These are phyloP conservation scores for Euleptes europaea DNA, from an alignment of 2,113 vertebrate species.

Conservation along the genomic window DNA sequence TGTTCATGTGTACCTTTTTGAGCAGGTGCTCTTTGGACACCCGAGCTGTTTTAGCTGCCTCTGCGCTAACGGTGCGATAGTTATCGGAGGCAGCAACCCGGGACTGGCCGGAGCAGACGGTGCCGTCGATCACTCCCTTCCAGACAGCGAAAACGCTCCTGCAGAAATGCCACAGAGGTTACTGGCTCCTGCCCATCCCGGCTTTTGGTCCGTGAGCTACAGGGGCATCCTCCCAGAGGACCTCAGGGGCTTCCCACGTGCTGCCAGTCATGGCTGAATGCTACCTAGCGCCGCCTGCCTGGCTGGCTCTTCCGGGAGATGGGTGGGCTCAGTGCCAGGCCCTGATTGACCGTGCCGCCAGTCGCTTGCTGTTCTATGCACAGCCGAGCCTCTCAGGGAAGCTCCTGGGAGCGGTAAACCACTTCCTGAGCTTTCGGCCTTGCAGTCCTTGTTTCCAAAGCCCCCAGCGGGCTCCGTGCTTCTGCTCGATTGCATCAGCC, in stretches of 20 bases:
- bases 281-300: background rate
- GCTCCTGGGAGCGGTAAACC: background rate
- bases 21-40: slow-evolving; percentile 82
- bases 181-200: background rate
- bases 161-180: fast-evolving
- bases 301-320: no score
- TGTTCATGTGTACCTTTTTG: slow-evolving; percentile 90
- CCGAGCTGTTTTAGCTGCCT: slow-evolving; percentile 72
- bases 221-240: background rate
- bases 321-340: background rate
- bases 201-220: fast-evolving
- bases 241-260: background rate
- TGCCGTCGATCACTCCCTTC: slow-evolving; percentile 84
- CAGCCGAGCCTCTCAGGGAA: background rate
- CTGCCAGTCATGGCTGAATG: background rate
- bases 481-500: background rate
- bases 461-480: background rate
- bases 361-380: background rate
- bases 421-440: background rate
- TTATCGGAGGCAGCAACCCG: slow-evolving; percentile 77
- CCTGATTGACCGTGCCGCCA: background rate
- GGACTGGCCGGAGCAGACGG: slow-evolving; percentile 70
- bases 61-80: slow-evolving; percentile 75
- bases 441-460: background rate
- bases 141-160: slow-evolving; percentile 83